Evolutionary conservation across 64 coral and sea anemone genomes (phyloP), one percentile per base, ranked within the genome.

Genomic region (Dendrophyllia cribrosa): DNA sequence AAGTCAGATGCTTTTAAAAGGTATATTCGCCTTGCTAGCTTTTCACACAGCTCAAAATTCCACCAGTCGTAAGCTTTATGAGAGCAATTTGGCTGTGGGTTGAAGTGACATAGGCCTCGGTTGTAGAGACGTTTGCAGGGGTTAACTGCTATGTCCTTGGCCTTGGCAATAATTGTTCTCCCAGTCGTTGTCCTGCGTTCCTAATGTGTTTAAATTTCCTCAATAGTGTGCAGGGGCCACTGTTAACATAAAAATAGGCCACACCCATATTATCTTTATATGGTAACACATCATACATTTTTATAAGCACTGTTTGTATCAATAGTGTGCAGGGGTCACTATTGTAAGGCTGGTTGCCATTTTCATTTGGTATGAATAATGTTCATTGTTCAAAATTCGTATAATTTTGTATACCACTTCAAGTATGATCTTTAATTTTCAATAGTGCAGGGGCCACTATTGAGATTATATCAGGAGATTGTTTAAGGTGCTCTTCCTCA

Each of bases 1-100:
- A 89, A 89, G 24, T 89, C 87, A 19, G 48, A 89, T 65, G 87
- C 87, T 43, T 89, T 89, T 49, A 47, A 59, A 2, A 59, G 53
- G 43, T 89, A 89, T 74, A 89, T 89, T 76, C 20, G 84, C 1
- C 9, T 87, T 87, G n/a, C 55, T 58, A 58, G 55, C 55, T 58
- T 58, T 58, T 58, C 55, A 58, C 55, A 13, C 13, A 58, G 55
- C 14, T 5, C 14, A 5, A 5, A 65, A 65, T 65, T 65, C 5
- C 62, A 65, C 62, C 19, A 65, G 11, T 65, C 19, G 3, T 65
- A 14, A 12, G 19, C 19, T 14, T 65, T 65, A 17, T 19, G 62
- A 65, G 62, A 65, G 62, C 62, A 65, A 65, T 66, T 65, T 6
- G 62, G 62, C 19, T 65, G 62, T 13, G 19, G 9, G 62, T 4